Evolutionary conservation across 1,140 invertebrate genomes (phyloP), one percentile per base, ranked within the genome.

Genomic region (Harlomillsia oculata): DNA sequence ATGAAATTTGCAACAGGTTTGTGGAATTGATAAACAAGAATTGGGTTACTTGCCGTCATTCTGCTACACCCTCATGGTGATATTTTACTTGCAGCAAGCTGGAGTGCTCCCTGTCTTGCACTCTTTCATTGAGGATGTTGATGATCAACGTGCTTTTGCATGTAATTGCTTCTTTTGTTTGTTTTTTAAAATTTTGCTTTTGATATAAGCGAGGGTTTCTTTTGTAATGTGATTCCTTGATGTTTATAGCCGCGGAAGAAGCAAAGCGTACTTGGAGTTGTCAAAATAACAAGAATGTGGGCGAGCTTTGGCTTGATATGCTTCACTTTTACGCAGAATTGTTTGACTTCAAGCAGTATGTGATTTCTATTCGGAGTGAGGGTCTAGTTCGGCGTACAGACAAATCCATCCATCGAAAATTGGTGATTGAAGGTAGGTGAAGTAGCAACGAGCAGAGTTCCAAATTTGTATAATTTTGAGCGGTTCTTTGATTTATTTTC

Each of bases 391-490:
- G 67, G 5, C 63, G 71, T 50, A 59, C 62, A 3, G 57, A 60
- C n/a, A 59, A 59, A 34, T 40, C 71, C 44, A 75, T 74, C 75
- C 71, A 67, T 48, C 72, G 71, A 55, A 72, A 71, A 53, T 64
- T 78, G 13, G 71, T 74, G 16, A 70, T 78, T 52, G 76, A 77
- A 72, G 77, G 76, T 74, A 64, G 39, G 36, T 62, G 6, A 40
- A 40, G 34, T 37, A 49, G n/a, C 1, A 21, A 46, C 43, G 45
- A 18, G 16, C 18, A 54, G 18, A 8, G 26, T 18, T 43, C 25
- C 51, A 11, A 32, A 26, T 43, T 28, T 50, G 20, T 18, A 60
- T 43, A 30, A 28, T 25, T 28, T 53, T 23, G 44, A 23, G n/a
- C 13, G 43, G 21, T 59, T 54, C 30, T 56, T 71, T 46, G 16